Percentiles rank a stretch among this genome's conserved stretches.
Conservation (phyloP, 2,888 invertebrate genomes). For the Blastobasis lacticolella region DNA sequence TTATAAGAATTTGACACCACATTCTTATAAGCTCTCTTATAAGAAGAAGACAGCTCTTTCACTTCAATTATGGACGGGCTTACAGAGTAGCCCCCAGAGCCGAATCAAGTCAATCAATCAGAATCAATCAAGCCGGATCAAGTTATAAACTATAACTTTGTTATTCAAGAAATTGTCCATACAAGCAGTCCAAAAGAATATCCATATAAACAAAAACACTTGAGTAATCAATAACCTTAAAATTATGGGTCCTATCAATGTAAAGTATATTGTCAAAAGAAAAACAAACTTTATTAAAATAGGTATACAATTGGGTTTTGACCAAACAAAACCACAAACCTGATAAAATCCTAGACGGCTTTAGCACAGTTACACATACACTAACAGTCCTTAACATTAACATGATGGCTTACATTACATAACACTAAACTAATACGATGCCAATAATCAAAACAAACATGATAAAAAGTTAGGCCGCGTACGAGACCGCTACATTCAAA, state of each 20-base stretch:
- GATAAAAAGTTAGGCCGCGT: slow-evolving; percentile 15
- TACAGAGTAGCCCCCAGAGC: no score
- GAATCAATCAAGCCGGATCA: no score
- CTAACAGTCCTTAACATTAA: slow-evolving; percentile 36
- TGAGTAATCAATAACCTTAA: no score
- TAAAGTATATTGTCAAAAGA: neutral
- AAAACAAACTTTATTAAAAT: neutral
- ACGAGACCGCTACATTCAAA: slow-evolving; percentile 29
- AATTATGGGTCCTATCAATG: neutral
- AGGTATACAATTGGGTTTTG: neutral
- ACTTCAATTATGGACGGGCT: no score
- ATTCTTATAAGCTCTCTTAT: no score
- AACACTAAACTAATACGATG: slow-evolving; percentile 30
- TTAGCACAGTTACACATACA: slow-evolving; percentile 30
- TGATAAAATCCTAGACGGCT: slow-evolving; percentile 29
- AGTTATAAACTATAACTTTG: no score
- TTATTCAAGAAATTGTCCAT: no score
- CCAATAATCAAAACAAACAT: slow-evolving; percentile 43
- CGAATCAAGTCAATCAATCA: no score
- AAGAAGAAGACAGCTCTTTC: no score
- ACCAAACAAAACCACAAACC: slow-evolving; percentile 23
- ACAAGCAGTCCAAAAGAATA: no score
- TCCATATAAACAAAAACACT: no score
- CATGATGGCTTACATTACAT: slow-evolving; percentile 44
- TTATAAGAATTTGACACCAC: no score